phyloP scores from a whole-genome alignment of 2,797 vertebrate genomes.

The Helarctos malayanus region DNA sequence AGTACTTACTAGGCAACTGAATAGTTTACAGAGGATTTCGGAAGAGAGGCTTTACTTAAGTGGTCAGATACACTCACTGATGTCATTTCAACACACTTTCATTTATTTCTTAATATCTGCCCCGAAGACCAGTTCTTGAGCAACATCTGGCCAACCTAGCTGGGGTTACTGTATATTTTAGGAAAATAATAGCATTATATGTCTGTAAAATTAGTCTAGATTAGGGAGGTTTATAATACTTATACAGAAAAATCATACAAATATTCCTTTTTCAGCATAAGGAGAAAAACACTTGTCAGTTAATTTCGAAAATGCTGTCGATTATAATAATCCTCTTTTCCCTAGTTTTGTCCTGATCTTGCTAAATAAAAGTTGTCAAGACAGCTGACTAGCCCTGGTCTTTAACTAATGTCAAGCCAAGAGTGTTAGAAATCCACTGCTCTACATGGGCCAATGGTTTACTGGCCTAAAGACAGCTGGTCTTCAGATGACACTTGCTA shows the following conservation, averaged over 20 bases:
- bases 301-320: constrained; percentile 39
- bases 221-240: neutral
- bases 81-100: neutral
- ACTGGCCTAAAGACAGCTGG: neutral
- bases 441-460: neutral
- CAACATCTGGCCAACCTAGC: neutral
- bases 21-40: neutral
- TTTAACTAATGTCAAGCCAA: neutral
- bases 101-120: neutral
- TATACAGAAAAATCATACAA: neutral
- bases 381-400: neutral
- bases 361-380: constrained; percentile 9
- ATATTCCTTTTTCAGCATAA: neutral
- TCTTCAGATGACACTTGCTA: constrained; percentile 23
- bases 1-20: neutral
- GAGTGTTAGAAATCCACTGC: neutral
- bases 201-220: neutral
- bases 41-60: neutral
- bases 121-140: neutral
- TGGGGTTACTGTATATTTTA: neutral
- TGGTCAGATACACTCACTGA: neutral
- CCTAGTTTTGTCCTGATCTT: neutral
- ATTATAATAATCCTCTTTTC: neutral
- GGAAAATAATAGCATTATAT: neutral
- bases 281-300: neutral